Evolutionary conservation across 2,113 vertebrate genomes (phyloP).

Genomic region (Eleginops maclovinus): DNA sequence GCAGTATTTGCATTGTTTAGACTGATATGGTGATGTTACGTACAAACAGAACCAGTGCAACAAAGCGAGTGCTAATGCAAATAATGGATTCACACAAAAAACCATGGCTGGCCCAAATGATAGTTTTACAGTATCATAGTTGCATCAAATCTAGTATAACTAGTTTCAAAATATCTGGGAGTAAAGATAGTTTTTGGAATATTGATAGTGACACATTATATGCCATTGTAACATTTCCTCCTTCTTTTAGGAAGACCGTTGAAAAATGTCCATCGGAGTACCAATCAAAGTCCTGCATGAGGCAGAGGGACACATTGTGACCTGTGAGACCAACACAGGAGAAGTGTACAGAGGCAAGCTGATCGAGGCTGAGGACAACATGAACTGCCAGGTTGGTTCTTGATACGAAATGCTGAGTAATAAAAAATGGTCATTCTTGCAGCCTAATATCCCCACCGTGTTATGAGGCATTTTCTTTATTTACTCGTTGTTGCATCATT

Average conservation of each 20-base stretch:
- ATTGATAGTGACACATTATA: not conserved
- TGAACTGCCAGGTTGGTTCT: conserved; percentile 95
- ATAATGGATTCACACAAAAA: not conserved
- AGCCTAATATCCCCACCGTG: not conserved
- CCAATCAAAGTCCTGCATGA: conserved; percentile 99
- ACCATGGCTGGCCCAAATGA: not conserved
- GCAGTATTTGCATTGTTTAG: not conserved
- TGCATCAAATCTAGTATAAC: not conserved
- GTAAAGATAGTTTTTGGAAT: not conserved
- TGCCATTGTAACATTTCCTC: not conserved
- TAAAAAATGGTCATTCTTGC: not conserved
- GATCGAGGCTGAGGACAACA: conserved; percentile 98
- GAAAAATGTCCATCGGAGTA: conserved; percentile 94
- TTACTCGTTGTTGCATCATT: too few relatives aligned
- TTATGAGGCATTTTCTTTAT: not conserved
- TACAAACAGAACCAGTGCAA: not conserved
- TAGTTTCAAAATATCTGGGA: not conserved
- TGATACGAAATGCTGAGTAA: not conserved
- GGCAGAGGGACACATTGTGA: conserved; percentile 98
- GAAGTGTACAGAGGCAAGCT: conserved; percentile 98
- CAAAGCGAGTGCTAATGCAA: not conserved
- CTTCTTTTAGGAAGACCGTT: conserved; percentile 24
- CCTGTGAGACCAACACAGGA: conserved; percentile 96
- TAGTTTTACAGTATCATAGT: not conserved
- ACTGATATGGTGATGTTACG: not conserved